Evolutionary conservation across 2,888 invertebrate species (phyloP), one percentile per base, ranked within the genome.

Genomic region (Nephrotoma guestfalica): DNA sequence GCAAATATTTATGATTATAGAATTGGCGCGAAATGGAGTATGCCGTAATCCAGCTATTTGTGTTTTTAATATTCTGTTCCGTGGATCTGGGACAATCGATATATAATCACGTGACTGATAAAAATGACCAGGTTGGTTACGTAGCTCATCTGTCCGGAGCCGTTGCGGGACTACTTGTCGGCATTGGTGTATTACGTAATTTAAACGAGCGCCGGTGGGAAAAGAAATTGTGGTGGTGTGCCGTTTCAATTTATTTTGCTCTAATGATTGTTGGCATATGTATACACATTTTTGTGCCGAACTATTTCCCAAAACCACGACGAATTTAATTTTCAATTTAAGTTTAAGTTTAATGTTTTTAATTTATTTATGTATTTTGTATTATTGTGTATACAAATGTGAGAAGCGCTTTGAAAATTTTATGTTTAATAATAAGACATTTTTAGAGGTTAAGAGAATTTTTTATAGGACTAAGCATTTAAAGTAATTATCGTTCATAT

Each of bases 11-110:
- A 4, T 71, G 2, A 6, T 7, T 83, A 47, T 92, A 97, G 97
- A 99, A 99, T 91, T 99, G 98, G 97, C 93, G 94, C n/a, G 98
- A 99, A 92, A 99, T 99, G 99, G 97, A 98, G 89, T 97, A 96
- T 90, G 97, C 97, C 0, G 93, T 96, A 88, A 93, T 97, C 6
- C 97, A 99, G 89, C 92, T 99, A 41, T 90, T 96, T 6, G 94
- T 98, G 30, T 96, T 99, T 90, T 89, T 97, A 0, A 91, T 97
- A 6, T 93, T 99, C 88, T 96, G 96, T 4, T 94, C 93, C 0
- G 94, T 96, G 71, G 99, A 99, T 91, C 93, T 98, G 86, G 97
- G 97, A 40, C 95, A 97, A 11, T 98, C 99, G 0, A 94, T 99
- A 43, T 98, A 98, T 92, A 96, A 96, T 15, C 97, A 98, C 91